phyloP scores from a whole-genome alignment of 2,888 invertebrate genomes.

The Dryocosmus kuriphilus region DNA sequence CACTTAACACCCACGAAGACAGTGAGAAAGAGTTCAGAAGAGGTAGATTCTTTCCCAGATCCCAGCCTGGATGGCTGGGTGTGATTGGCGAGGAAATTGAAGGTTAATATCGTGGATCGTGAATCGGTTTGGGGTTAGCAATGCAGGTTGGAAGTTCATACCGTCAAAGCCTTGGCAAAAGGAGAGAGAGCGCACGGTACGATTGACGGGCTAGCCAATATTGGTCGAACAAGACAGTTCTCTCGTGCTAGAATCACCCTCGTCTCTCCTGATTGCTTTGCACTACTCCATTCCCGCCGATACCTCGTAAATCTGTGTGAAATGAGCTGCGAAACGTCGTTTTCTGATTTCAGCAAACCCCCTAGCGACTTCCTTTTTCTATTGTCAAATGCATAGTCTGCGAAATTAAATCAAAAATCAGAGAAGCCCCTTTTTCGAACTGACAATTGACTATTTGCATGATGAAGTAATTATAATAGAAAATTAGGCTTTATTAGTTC shows the following conservation, averaged over 20 bases:
- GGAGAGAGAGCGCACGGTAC: neutral
- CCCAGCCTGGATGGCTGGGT: neutral
- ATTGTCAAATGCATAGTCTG: neutral
- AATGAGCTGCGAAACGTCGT: constrained; percentile 1
- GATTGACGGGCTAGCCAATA: constrained; percentile 3
- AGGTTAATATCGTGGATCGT: neutral
- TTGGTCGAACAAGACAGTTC: constrained; percentile 7
- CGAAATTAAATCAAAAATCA: neutral
- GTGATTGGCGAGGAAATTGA: neutral
- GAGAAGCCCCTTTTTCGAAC: too few species aligned
- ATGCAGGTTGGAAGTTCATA: neutral
- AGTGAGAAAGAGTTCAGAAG: neutral
- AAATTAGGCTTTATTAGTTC: too few species aligned
- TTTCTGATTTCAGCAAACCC: neutral
- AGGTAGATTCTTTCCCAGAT: neutral
- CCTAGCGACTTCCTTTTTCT: neutral
- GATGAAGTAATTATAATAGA: too few species aligned
- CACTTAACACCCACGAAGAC: neutral
- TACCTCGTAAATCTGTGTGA: neutral
- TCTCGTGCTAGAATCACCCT: constrained; percentile 7
- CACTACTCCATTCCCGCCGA: too few species aligned
- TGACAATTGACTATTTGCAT: too few species aligned
- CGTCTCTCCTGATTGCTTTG: neutral
- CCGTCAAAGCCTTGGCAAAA: neutral
- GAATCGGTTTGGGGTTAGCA: neutral